A percentile compares a stretch with the other conserved stretches of the same genome.
Conservation (phyloP, 1,140 invertebrate genomes). For the Cepaea nemoralis region DNA sequence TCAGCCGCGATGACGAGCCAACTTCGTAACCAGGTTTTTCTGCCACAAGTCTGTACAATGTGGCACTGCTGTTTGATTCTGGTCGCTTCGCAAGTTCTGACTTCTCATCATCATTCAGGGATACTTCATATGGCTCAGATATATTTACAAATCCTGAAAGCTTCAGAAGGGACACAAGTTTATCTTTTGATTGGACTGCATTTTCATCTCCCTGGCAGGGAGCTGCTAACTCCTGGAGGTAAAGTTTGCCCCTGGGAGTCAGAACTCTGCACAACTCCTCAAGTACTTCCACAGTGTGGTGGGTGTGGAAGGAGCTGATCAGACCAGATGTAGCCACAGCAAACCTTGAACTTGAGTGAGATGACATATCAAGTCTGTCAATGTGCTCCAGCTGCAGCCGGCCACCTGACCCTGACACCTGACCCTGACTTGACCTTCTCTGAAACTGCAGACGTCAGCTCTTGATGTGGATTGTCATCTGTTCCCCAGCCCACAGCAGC, state of each 20-base stretch:
- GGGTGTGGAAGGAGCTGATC: constrained; percentile 57
- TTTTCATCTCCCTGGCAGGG: constrained; percentile 43
- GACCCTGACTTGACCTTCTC: constrained; percentile 52
- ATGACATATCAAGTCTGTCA: constrained; percentile 67
- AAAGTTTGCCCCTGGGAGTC: constrained; percentile 69
- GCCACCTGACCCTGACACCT: constrained; percentile 72
- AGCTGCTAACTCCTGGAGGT: constrained; percentile 61
- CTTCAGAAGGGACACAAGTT: constrained; percentile 66
- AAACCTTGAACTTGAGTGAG: constrained; percentile 67
- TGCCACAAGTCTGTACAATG: constrained; percentile 56
- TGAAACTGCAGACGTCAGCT: constrained; percentile 55
- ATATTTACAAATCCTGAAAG: constrained; percentile 73
- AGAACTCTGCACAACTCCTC: constrained; percentile 71
- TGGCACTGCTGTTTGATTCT: constrained; percentile 48
- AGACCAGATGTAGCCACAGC: constrained; percentile 69
- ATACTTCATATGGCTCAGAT: constrained; percentile 49
- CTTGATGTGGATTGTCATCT: constrained; percentile 55
- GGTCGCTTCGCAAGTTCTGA: constrained; percentile 35
- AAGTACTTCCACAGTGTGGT: constrained; percentile 62
- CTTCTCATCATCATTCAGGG: constrained; percentile 53
- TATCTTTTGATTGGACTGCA: constrained; percentile 57
- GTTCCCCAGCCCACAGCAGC: constrained; percentile 63
- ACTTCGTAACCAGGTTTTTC: constrained; percentile 76
- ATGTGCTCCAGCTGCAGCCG: constrained; percentile 74
- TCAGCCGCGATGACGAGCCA: constrained; percentile 75